These are phyloP conservation scores for Microcebus jonahi DNA, from an alignment of 2,113 vertebrate genomes.

Conservation along the genomic window DNA sequence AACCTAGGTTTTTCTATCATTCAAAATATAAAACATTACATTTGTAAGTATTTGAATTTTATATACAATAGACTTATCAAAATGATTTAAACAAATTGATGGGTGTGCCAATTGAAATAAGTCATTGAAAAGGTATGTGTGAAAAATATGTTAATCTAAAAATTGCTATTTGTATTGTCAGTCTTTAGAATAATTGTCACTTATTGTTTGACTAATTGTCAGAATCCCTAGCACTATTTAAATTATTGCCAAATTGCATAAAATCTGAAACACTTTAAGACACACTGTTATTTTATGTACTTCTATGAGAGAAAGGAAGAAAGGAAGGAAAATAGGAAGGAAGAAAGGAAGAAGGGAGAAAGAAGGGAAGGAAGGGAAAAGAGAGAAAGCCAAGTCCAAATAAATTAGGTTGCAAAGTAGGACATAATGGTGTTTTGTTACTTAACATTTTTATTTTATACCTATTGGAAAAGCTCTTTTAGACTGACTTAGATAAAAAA, in stretches of 20 bases:
- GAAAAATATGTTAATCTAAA: neutral
- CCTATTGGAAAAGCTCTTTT: neutral
- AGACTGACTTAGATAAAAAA: neutral
- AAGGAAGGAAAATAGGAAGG: neutral
- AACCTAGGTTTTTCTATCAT: neutral
- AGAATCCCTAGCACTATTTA: neutral
- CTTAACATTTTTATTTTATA: neutral
- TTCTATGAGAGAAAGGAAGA: neutral
- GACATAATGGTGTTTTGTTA: neutral
- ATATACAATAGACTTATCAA: neutral
- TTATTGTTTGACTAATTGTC: neutral
- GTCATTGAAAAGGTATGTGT: neutral
- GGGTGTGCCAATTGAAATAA: neutral
- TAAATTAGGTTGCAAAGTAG: neutral
- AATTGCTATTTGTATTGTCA: neutral
- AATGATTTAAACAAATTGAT: neutral
- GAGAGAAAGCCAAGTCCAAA: neutral
- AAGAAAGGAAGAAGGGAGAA: accelerated
- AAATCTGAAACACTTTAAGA: neutral
- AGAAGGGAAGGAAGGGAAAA: accelerated
- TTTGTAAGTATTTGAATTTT: neutral
- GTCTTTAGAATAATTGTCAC: neutral
- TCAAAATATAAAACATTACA: slow-evolving; percentile 18
- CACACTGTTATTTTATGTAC: neutral
- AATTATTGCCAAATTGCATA: neutral